Evolutionary conservation across 1,140 invertebrate species (phyloP).

Genomic region (Sarcophaga bullata): DNA sequence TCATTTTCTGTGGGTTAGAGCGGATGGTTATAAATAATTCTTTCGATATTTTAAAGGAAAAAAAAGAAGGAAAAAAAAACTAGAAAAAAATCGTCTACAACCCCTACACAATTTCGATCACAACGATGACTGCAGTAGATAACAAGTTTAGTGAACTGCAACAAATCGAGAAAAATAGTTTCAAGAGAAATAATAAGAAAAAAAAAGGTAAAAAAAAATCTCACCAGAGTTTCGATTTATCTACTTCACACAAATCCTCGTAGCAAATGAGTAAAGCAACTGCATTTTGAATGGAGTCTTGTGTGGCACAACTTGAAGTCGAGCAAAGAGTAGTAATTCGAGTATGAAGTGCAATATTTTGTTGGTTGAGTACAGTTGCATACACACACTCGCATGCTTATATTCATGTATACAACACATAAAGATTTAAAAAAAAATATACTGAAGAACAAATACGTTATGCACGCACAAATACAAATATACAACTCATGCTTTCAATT

Average conservation of each 20-base stretch:
- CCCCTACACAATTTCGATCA: too few relatives aligned
- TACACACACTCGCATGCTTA: too few relatives aligned
- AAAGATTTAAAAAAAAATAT: too few relatives aligned
- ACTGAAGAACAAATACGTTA: too few relatives aligned
- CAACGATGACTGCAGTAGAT: neutral
- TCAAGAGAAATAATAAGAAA: neutral
- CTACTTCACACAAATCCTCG: neutral
- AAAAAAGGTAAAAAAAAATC: neutral
- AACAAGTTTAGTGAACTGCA: conserved; percentile 21
- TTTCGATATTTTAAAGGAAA: neutral
- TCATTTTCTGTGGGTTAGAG: neutral
- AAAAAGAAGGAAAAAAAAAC: too few relatives aligned
- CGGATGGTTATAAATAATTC: neutral
- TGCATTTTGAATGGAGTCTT: neutral
- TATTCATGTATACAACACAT: too few relatives aligned
- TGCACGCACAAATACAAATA: too few relatives aligned
- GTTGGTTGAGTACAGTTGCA: too few relatives aligned
- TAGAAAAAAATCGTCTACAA: too few relatives aligned
- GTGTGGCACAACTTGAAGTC: neutral
- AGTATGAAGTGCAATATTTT: too few relatives aligned
- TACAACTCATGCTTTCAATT: too few relatives aligned
- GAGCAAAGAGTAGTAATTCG: too few relatives aligned
- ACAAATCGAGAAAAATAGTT: conserved; percentile 1
- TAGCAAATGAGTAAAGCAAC: neutral
- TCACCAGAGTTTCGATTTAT: neutral